Conservation (phyloP, 2,888 invertebrate species). For the Ethmia dodecea region DNA sequence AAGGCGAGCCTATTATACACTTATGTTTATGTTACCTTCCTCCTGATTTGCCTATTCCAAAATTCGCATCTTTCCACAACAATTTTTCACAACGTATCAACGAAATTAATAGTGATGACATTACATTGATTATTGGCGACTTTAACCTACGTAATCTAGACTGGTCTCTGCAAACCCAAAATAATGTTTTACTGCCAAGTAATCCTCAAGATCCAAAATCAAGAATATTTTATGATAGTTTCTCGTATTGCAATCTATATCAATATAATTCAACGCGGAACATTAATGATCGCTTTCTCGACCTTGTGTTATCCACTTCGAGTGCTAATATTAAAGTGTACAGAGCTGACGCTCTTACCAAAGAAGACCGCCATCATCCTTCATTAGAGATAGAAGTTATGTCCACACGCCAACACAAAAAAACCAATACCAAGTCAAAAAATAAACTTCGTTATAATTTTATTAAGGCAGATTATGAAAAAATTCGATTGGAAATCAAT, state of each 20-base stretch:
- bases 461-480: too few species aligned
- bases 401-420: too few species aligned
- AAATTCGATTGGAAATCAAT: too few species aligned
- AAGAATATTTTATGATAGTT: neutral
- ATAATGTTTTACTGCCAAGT: neutral
- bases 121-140: neutral
- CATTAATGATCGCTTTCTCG: neutral
- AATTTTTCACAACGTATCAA: neutral
- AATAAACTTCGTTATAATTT: too few species aligned
- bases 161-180: neutral
- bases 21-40: neutral
- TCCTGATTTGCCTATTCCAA: neutral
- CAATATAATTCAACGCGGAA: neutral
- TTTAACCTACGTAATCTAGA: too few species aligned
- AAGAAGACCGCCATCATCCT: too few species aligned
- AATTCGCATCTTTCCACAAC: neutral
- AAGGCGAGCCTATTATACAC: neutral
- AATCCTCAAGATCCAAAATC: neutral
- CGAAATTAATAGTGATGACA: neutral
- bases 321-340: too few species aligned
- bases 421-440: too few species aligned
- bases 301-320: too few species aligned
- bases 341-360: too few species aligned
- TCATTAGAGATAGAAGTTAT: too few species aligned
- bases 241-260: neutral